phyloP scores from a whole-genome alignment of 2,113 vertebrate species.

The Nibea coibor region DNA sequence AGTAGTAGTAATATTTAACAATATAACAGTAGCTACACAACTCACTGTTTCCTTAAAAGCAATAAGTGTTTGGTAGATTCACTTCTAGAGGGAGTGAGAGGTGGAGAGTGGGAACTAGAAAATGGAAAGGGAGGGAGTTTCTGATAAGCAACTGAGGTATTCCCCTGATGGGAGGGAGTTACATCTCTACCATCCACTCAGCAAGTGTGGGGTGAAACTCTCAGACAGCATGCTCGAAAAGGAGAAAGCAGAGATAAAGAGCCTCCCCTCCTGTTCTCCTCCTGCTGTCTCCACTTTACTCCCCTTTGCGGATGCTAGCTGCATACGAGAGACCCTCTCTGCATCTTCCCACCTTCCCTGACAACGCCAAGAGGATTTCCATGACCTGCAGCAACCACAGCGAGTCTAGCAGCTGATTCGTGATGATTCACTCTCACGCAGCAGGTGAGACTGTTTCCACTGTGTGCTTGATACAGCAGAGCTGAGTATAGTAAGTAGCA shows the following conservation, averaged over 20 bases:
- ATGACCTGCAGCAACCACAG: conserved; percentile 37
- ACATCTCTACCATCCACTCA: conserved; percentile 34
- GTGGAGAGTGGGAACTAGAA: conserved; percentile 16
- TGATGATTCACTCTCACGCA: conserved; percentile 53
- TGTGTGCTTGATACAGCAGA: conserved; percentile 37
- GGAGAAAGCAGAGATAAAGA: conserved; percentile 52
- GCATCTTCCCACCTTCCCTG: conserved; percentile 47
- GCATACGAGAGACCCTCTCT: conserved; percentile 34
- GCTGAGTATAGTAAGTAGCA: conserved; percentile 21
- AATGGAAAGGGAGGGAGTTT: conserved; percentile 60
- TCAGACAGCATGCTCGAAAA: conserved; percentile 24
- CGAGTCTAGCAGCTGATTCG: conserved; percentile 46
- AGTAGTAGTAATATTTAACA: neutral
- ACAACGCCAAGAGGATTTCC: conserved; percentile 47
- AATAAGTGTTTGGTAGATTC: neutral
- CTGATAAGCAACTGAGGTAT: conserved; percentile 67
- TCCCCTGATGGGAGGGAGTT: conserved; percentile 62
- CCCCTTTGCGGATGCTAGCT: conserved; percentile 47
- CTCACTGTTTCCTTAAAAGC: neutral
- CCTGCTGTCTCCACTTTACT: conserved; percentile 42
- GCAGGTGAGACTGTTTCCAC: conserved; percentile 56
- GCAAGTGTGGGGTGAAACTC: conserved; percentile 45
- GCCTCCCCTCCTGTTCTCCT: conserved; percentile 53
- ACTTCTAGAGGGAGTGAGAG: conserved; percentile 32
- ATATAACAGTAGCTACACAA: conserved; percentile 2